Evolutionary conservation across 1,140 invertebrate species (phyloP).

Genomic region (Orius laevigatus): DNA sequence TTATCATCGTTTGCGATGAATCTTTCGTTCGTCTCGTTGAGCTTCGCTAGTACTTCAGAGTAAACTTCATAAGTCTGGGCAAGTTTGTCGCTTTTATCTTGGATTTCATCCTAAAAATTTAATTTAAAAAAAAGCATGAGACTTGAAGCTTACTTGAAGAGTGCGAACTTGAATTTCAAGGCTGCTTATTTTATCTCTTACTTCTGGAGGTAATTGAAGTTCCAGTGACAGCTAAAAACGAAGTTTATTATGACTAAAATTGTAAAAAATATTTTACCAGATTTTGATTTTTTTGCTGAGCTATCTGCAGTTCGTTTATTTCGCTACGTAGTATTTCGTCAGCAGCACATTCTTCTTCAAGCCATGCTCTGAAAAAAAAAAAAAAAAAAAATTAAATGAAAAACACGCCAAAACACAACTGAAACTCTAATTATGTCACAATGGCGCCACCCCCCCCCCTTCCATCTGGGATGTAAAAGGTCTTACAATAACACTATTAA

Average conservation of each 20-base stretch:
- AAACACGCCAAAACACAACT: too few species aligned
- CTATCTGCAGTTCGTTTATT: constrained; percentile 3
- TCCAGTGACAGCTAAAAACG: constrained; percentile 9
- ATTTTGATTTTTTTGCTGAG: constrained; percentile 3
- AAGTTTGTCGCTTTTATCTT: constrained; percentile 8
- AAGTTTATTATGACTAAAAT: too few species aligned
- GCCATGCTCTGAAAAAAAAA: constrained; percentile 1
- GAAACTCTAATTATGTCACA: too few species aligned
- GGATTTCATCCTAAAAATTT: constrained; percentile 8
- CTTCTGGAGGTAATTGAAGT: constrained; percentile 14
- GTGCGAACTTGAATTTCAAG: constrained; percentile 48
- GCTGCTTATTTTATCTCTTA: constrained; percentile 33
- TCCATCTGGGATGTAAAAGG: too few species aligned
- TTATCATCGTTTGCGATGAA: constrained; percentile 1
- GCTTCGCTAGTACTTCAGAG: constrained; percentile 6
- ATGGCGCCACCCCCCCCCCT: too few species aligned
- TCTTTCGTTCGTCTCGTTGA: constrained; percentile 3
- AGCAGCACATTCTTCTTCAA: constrained; percentile 6
- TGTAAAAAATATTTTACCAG: constrained; percentile 1
- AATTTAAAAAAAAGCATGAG: neutral
- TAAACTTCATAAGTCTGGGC: constrained; percentile 1
- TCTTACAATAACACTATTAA: too few species aligned
- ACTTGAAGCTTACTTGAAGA: constrained; percentile 29
- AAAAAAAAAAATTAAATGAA: too few species aligned
- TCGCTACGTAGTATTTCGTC: constrained; percentile 6